Evolutionary conservation across 2,888 invertebrate genomes (phyloP).

Genomic region (Apodemia duryi): DNA sequence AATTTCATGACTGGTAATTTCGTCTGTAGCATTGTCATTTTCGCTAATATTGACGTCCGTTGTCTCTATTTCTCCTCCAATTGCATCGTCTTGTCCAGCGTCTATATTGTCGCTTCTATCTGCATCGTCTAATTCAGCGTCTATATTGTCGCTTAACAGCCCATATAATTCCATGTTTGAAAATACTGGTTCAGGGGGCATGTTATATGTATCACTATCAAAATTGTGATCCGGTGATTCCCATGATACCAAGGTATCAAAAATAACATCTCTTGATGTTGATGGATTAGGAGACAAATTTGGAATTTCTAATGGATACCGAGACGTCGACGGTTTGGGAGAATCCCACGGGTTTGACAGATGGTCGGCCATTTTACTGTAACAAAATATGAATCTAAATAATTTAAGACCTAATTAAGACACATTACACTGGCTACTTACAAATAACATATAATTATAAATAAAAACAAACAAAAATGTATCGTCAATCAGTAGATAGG

Average conservation of each 20-base stretch:
- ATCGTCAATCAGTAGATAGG: neutral
- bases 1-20: conserved; percentile 16
- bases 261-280: conserved; percentile 10
- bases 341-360: conserved; percentile 15
- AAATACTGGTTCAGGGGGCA: conserved; percentile 13
- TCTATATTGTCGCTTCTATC: conserved; percentile 13
- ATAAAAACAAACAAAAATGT: neutral
- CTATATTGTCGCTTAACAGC: conserved; percentile 14
- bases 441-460: conserved; percentile 10
- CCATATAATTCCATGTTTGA: conserved; percentile 14
- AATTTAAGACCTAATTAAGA: neutral
- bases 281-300: conserved; percentile 13
- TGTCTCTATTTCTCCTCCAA: conserved; percentile 15
- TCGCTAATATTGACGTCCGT: conserved; percentile 7
- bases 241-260: conserved; percentile 11
- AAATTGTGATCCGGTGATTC: conserved; percentile 10
- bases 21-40: conserved; percentile 14
- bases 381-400: conserved; percentile 16
- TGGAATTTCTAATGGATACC: conserved; percentile 14
- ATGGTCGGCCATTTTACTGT: conserved; percentile 8
- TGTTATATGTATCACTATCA: conserved; percentile 10
- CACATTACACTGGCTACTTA: conserved; percentile 8
- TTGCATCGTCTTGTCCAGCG: conserved; percentile 15
- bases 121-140: conserved; percentile 15
- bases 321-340: conserved; percentile 11